These are phyloP conservation scores for Molossus molossus DNA, from an alignment of 2,797 vertebrate species.

Conservation along the genomic window DNA sequence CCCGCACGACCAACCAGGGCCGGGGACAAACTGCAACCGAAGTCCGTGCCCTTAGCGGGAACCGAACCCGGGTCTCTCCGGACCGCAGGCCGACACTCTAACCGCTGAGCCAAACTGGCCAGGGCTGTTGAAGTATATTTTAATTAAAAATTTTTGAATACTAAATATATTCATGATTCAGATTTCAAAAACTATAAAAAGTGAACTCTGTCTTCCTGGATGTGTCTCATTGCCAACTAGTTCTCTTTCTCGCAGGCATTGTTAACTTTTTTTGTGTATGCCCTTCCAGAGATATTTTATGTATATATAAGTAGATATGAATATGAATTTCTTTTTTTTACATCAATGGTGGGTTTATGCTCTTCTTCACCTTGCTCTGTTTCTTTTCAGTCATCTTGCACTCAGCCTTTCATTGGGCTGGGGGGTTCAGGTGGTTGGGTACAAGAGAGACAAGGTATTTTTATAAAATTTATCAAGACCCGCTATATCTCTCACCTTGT, in stretches of 20 bases:
- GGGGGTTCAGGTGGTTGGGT: neutral
- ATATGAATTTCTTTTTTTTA: neutral
- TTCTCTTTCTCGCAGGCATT: neutral
- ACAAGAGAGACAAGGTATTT: neutral
- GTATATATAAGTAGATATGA: neutral
- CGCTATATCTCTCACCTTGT: neutral
- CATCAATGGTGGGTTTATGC: neutral
- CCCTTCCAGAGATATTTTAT: neutral
- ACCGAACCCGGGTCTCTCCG: too few species aligned
- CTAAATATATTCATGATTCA: constrained; percentile 36
- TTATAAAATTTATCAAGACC: neutral
- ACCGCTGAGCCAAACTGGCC: too few species aligned
- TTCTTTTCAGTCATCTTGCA: neutral
- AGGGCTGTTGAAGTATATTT: neutral
- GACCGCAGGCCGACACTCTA: too few species aligned
- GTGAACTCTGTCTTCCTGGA: neutral
- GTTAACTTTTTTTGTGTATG: neutral
- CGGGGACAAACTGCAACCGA: too few species aligned
- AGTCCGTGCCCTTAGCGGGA: too few species aligned
- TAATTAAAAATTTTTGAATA: neutral
- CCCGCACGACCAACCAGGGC: too few species aligned
- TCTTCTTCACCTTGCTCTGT: neutral
- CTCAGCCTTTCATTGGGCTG: neutral
- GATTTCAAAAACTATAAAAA: constrained; percentile 16
- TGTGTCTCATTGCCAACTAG: neutral